phyloP scores from a whole-genome alignment of 1,140 invertebrate species.

The Drosophila saltans region DNA sequence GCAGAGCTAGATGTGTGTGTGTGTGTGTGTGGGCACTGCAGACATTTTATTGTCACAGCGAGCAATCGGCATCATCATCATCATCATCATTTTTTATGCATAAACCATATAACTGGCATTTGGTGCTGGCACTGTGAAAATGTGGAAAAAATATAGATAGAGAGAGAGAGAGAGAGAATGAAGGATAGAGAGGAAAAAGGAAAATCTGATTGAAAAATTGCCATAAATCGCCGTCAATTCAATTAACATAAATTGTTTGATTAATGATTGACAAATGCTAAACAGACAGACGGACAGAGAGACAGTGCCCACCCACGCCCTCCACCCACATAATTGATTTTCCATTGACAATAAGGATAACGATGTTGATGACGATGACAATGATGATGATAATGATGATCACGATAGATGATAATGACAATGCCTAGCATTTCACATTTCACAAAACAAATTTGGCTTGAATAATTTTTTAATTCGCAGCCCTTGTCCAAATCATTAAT shows the following conservation, averaged over 20 bases:
- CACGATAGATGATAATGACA: conserved; percentile 13
- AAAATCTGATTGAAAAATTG: conserved; percentile 67
- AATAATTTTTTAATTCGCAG: conserved; percentile 77
- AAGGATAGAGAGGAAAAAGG: conserved; percentile 1
- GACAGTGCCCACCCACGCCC: neutral
- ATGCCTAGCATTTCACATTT: conserved; percentile 45
- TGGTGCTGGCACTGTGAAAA: conserved; percentile 8
- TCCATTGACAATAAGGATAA: conserved; percentile 33
- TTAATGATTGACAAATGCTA: conserved; percentile 74
- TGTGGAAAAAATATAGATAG: neutral
- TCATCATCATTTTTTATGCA: conserved; percentile 54
- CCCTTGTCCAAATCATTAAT: conserved; percentile 65
- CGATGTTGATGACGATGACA: conserved; percentile 49
- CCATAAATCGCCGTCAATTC: conserved; percentile 76
- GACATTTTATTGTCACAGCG: conserved; percentile 60
- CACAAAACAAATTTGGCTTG: conserved; percentile 36
- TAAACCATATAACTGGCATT: conserved; percentile 51
- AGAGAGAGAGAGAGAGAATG: neutral
- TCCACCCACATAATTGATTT: conserved; percentile 61
- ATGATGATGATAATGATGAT: neutral
- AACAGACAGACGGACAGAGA: conserved; percentile 45
- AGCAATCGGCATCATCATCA: conserved; percentile 27
- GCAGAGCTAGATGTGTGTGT: conserved; percentile 24
- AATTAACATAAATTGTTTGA: conserved; percentile 79
- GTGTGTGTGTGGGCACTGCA: conserved; percentile 46